Evolutionary conservation across 2,797 vertebrate species (phyloP), one percentile per base, ranked within the genome.

Genomic region (Etheostoma nigrum): DNA sequence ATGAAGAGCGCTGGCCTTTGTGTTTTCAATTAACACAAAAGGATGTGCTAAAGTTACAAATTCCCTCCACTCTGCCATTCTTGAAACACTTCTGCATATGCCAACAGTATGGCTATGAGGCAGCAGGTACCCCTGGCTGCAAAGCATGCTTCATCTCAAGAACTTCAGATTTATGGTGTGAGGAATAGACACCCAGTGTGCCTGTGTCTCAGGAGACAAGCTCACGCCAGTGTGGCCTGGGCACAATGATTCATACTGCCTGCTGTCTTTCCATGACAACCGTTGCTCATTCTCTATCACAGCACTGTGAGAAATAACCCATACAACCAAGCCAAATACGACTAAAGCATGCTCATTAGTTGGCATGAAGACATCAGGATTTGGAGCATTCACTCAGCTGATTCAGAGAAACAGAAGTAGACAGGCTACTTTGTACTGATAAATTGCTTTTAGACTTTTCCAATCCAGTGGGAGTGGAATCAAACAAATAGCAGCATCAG

Each of bases 221-320:
- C 68, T 69, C 36, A 27, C 53, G 10, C 45, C 67, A 68, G 44
- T 60, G 51, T 84, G 66, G 44, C 74, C 70, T 19, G 36, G 42
- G 54, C 30, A 59, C 70, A 68, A 65, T 86, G 74, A 84, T 84
- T 90, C 86, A 80, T 18, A 67, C 66, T 74, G 67, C 74, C 72
- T 57, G 73, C 83, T 86, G 82, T 83, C 74, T 68, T 74, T 68
- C 75, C 70, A 87, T 83, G 85, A 84, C 81, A 88, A 86, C 76
- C 68, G 61, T 74, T 83, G 71, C 74, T 91, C 74, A 80, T 79
- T 80, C 68, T 82, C 62, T 67, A 67, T 75, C 76, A 49, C 69
- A 18, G 7, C n/a, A 1, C 63, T 67, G 79, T 83, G 78, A 76
- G 70, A 86, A 83, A 82, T 68, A 86, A 62, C 75, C 44, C 57